A percentile compares a stretch with the other conserved stretches of the same genome.
These are phyloP conservation scores for Drosophila suzukii DNA, from an alignment of 1,140 invertebrate genomes.

Conservation along the genomic window DNA sequence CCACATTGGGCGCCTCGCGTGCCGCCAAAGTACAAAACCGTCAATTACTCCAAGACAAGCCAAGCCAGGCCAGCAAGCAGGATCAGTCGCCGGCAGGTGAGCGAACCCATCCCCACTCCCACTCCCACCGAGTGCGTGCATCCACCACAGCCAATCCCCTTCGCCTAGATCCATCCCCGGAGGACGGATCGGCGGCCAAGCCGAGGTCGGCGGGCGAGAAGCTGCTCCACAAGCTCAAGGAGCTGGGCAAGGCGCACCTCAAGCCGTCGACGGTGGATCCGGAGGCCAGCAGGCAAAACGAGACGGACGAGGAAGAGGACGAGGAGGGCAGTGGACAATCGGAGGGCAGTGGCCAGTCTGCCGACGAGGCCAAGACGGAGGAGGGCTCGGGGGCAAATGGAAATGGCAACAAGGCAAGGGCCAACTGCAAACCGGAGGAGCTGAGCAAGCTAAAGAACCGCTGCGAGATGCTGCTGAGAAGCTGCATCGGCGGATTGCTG, in stretches of 20 bases:
- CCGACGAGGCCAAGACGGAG: slow-evolving; percentile 31
- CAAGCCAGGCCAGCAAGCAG: slow-evolving; percentile 54
- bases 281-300: slow-evolving; percentile 80
- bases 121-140: slow-evolving; percentile 32
- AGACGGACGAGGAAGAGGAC: slow-evolving; percentile 68
- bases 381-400: slow-evolving; percentile 36
- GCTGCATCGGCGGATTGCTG: slow-evolving; percentile 91
- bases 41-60: slow-evolving; percentile 83
- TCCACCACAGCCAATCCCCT: slow-evolving; percentile 45
- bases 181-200: slow-evolving; percentile 53
- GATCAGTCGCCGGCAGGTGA: slow-evolving; percentile 43
- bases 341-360: slow-evolving; percentile 56
- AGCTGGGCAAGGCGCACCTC: slow-evolving; percentile 68
- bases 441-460: slow-evolving; percentile 89
- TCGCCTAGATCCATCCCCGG: slow-evolving; percentile 43
- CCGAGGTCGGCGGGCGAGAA: slow-evolving; percentile 67
- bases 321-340: slow-evolving; percentile 41
- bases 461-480: slow-evolving; percentile 88
- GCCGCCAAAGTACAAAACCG: slow-evolving; percentile 83
- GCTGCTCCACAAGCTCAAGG: slow-evolving; percentile 72
- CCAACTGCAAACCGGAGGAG: slow-evolving; percentile 92
- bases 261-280: slow-evolving; percentile 19
- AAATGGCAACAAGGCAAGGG: slow-evolving; percentile 89
- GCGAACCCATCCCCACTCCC: slow-evolving; percentile 37
- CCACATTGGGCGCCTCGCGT: slow-evolving; percentile 78